These are phyloP conservation scores for Saxicola maurus DNA, from an alignment of 2,797 vertebrate species.

Conservation along the genomic window DNA sequence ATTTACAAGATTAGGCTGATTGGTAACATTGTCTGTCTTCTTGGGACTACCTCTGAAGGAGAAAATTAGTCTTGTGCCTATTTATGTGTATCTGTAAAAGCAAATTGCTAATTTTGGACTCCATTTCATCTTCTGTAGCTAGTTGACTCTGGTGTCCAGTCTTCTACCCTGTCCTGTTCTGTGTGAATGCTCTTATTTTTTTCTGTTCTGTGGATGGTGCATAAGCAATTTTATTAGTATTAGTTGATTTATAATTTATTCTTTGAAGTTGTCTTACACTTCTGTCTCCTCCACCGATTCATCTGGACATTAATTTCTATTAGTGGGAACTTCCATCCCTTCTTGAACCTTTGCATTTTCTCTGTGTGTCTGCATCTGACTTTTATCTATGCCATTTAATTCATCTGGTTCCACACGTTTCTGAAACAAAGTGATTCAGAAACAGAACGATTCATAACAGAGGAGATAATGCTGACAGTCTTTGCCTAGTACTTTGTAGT, in stretches of 20 bases:
- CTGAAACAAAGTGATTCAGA: not conserved
- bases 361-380: not conserved
- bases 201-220: not conserved
- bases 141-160: not conserved
- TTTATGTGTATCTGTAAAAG: not conserved
- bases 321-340: not conserved
- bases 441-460: not conserved
- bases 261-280: not conserved
- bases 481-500: not conserved
- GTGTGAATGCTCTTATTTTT: not conserved
- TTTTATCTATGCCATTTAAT: not conserved
- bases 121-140: not conserved
- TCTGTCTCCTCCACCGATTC: not conserved
- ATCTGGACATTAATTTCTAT: not conserved
- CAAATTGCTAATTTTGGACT: not conserved
- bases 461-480: not conserved
- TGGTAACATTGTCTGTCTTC: not conserved
- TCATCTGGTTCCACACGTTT: not conserved
- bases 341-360: not conserved
- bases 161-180: not conserved
- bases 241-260: not conserved
- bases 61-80: not conserved
- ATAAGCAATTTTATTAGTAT: not conserved
- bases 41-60: not conserved
- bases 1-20: not conserved